Evolutionary conservation across 2,113 vertebrate species (phyloP).

Genomic region (Charina bottae): DNA sequence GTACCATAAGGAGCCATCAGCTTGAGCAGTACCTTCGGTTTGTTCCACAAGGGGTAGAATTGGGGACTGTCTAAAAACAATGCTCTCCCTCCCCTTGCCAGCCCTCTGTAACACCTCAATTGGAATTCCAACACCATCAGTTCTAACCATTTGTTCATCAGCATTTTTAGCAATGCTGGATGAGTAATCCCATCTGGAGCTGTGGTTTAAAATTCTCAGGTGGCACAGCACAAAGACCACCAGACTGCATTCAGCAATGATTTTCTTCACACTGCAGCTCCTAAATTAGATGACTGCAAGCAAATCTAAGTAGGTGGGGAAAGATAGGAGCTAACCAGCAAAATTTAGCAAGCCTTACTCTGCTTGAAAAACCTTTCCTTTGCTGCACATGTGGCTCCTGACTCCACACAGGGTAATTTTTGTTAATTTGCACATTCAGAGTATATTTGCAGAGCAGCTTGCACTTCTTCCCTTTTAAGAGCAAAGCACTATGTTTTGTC

Average conservation of each 20-base stretch:
- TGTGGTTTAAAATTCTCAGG: conserved; percentile 14
- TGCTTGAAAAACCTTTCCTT: neutral
- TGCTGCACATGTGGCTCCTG: neutral
- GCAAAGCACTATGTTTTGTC: neutral
- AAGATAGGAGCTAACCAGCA: neutral
- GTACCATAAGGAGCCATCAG: neutral
- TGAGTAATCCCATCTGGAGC: conserved; percentile 39
- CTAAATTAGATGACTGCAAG: conserved; percentile 7
- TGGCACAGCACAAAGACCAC: conserved; percentile 29
- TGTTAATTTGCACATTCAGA: neutral
- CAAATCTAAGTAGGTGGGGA: neutral
- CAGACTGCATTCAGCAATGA: neutral
- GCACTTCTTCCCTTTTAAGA: neutral
- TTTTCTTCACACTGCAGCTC: neutral
- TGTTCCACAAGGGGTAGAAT: neutral
- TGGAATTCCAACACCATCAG: conserved; percentile 22
- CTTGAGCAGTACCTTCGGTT: neutral
- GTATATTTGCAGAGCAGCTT: neutral
- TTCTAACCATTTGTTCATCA: conserved; percentile 12
- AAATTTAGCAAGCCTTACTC: neutral
- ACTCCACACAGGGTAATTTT: neutral
- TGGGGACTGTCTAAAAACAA: too few relatives aligned
- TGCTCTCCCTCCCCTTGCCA: neutral
- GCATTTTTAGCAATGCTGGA: conserved; percentile 31
- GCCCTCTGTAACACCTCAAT: neutral